phyloP scores from a whole-genome alignment of 1,140 invertebrate genomes.

The Euura saliciscinereae region DNA sequence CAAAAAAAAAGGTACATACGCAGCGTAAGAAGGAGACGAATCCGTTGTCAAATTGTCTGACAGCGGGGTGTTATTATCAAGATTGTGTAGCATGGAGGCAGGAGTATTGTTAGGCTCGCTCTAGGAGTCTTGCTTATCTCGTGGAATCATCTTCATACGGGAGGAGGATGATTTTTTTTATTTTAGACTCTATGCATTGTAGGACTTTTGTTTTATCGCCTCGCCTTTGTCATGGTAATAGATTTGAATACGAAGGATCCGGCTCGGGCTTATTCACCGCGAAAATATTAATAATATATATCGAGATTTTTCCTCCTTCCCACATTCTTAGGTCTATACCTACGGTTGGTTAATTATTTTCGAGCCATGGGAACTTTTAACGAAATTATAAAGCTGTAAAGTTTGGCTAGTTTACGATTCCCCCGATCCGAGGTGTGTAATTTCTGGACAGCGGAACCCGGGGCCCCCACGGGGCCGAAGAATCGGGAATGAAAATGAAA shows the following conservation, averaged over 20 bases:
- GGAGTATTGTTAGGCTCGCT: not conserved
- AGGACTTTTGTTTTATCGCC: conserved; percentile 1
- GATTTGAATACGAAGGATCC: not conserved
- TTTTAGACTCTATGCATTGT: conserved; percentile 14
- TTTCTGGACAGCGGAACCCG: not conserved
- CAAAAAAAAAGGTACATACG: not conserved
- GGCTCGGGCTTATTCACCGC: not conserved
- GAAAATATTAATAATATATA: not conserved
- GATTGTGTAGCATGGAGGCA: conserved; percentile 30
- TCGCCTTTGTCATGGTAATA: not conserved
- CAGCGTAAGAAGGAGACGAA: conserved; percentile 31
- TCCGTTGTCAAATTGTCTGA: conserved; percentile 48
- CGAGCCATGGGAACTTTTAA: conserved; percentile 30
- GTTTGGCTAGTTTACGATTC: conserved; percentile 33
- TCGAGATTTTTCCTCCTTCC: no score
- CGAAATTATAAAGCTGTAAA: conserved; percentile 42
- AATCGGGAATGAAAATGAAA: conserved; percentile 2
- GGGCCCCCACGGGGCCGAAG: not conserved
- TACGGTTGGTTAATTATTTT: not conserved
- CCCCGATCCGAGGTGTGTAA: conserved; percentile 6
- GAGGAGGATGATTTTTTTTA: not conserved
- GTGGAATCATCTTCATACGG: conserved; percentile 1
- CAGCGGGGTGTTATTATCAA: conserved; percentile 48
- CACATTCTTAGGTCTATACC: no score
- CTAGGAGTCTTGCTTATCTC: not conserved